These are phyloP conservation scores for Chrysolina oricalcia DNA, from an alignment of 2,888 invertebrate species.

Conservation along the genomic window DNA sequence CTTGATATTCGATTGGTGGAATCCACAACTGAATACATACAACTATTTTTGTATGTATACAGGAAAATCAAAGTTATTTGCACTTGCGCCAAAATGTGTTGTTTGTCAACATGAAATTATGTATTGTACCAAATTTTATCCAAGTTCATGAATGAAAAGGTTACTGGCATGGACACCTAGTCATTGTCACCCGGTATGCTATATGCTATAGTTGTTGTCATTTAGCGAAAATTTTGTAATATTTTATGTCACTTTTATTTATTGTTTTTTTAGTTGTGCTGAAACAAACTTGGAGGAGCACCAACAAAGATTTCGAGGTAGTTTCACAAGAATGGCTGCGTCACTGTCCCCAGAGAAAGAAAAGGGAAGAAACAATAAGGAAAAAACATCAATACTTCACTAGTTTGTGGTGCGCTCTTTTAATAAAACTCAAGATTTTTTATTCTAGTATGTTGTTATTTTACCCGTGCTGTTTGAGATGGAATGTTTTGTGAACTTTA, in stretches of 20 bases:
- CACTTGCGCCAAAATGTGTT: neutral
- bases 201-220: neutral
- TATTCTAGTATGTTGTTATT: no score
- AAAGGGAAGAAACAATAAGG: neutral
- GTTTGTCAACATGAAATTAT: neutral
- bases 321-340: neutral
- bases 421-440: no score
- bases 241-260: neutral
- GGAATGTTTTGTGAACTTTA: no score
- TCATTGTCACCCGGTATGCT: slow-evolving; percentile 4
- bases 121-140: neutral
- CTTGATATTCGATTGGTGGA: neutral
- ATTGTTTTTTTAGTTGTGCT: slow-evolving; percentile 12
- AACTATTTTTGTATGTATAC: neutral
- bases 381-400: no score
- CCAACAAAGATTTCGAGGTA: slow-evolving; percentile 20
- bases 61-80: neutral
- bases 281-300: slow-evolving; percentile 12
- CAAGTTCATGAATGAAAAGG: neutral
- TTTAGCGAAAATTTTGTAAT: neutral
- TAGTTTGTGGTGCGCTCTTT: no score
- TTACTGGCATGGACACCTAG: neutral
- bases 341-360: slow-evolving; percentile 19
- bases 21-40: neutral
- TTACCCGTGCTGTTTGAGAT: no score